Evolutionary conservation across 2,797 vertebrate genomes (phyloP).

Genomic region (Sorex maritimensis): DNA sequence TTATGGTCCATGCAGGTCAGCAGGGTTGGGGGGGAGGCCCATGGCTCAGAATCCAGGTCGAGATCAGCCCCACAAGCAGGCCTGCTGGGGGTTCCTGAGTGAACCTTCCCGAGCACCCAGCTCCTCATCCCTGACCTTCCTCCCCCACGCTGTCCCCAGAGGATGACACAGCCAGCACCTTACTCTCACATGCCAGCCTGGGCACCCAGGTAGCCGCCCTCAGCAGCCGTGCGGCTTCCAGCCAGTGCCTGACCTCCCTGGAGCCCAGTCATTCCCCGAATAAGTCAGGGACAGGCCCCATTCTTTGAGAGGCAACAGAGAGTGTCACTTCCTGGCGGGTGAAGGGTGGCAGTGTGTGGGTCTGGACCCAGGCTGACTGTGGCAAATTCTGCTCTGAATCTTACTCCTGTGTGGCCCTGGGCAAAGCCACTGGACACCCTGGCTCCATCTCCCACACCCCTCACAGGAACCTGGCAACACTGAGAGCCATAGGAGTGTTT

Average conservation of each 20-base stretch:
- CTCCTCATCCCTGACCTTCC: neutral
- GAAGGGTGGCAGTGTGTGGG: too few species aligned
- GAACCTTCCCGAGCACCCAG: too few species aligned
- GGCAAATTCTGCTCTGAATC: slow-evolving; percentile 37
- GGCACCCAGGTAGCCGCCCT: neutral
- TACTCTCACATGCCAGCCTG: fast-evolving
- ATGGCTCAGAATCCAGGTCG: neutral
- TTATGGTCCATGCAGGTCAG: neutral
- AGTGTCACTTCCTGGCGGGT: too few species aligned
- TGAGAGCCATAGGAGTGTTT: neutral
- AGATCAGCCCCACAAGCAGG: too few species aligned
- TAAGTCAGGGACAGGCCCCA: neutral
- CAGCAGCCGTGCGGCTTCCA: neutral
- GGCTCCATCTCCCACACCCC: neutral
- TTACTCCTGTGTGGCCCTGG: neutral
- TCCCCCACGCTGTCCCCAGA: neutral
- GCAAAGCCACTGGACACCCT: neutral
- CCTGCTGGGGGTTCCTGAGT: too few species aligned
- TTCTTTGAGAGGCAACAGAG: too few species aligned
- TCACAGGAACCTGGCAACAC: neutral
- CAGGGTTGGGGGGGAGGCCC: neutral
- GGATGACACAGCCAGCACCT: neutral
- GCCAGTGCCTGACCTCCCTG: neutral
- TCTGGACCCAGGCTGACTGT: too few species aligned
- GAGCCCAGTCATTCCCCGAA: neutral